Evolutionary conservation across 2,888 invertebrate species (phyloP).

Genomic region (Camptogramma bilineatum): DNA sequence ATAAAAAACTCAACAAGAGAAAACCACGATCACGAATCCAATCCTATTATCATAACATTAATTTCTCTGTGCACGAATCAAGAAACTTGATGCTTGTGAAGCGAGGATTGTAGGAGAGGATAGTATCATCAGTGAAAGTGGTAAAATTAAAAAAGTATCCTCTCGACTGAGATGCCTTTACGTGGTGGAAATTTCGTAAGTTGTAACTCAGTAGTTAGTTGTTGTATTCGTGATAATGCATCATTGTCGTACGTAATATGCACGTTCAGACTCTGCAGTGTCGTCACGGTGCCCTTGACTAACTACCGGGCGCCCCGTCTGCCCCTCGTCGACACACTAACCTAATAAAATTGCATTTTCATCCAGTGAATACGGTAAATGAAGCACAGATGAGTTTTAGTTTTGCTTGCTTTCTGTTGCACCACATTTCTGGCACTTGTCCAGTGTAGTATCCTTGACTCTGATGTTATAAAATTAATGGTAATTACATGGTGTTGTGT

Average conservation of each 20-base stretch:
- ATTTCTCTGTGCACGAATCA: not conserved
- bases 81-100: not conserved
- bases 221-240: conserved; percentile 43
- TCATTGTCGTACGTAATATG: conserved; percentile 45
- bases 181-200: conserved; percentile 79
- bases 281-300: conserved; percentile 51
- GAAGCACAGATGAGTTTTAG: conserved; percentile 69
- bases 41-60: too few species aligned
- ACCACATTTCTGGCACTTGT: conserved; percentile 72
- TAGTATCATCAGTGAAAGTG: conserved; percentile 11
- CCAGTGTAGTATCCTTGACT: conserved; percentile 81
- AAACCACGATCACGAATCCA: too few species aligned
- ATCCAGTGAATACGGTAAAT: conserved; percentile 51
- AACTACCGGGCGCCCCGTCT: conserved; percentile 33
- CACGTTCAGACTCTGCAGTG: conserved; percentile 52
- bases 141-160: conserved; percentile 24
- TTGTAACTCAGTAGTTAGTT: conserved; percentile 50
- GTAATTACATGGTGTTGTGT: conserved; percentile 50
- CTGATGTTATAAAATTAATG: conserved; percentile 61
- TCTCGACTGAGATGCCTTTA: conserved; percentile 76
- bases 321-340: conserved; percentile 54
- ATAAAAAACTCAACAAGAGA: too few species aligned
- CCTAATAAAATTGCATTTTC: conserved; percentile 52
- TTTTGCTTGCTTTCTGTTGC: conserved; percentile 71
- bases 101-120: too few species aligned